A percentile compares a stretch with the other conserved stretches of the same genome.
phyloP scores from a whole-genome alignment of 2,113 vertebrate genomes.

The Chaetorhynchus papuensis region DNA sequence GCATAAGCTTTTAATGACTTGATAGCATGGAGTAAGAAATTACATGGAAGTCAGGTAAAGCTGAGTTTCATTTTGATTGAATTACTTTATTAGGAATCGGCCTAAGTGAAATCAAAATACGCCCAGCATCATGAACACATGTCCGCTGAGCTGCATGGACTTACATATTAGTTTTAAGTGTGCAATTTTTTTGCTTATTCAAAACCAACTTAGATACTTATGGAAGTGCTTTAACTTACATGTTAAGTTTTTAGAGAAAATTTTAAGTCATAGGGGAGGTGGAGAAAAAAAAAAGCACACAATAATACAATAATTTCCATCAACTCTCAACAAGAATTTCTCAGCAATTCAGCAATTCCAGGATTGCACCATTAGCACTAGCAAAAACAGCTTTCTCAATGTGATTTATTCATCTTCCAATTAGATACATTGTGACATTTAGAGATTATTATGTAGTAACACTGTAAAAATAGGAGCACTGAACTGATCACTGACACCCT shows the following conservation, averaged over 20 bases:
- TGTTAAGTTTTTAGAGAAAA: not conserved
- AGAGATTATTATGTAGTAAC: not conserved
- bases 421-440: not conserved
- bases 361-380: not conserved
- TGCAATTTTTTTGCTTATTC: not conserved
- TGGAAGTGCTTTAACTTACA: not conserved
- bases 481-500: not conserved
- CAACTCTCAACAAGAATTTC: not conserved
- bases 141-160: not conserved
- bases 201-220: not conserved
- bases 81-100: not conserved
- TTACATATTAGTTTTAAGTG: not conserved
- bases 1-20: not conserved
- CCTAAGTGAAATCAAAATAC: not conserved
- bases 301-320: not conserved
- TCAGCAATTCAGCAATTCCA: not conserved
- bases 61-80: not conserved
- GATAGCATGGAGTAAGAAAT: not conserved
- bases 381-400: not conserved
- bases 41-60: not conserved
- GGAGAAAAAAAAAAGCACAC: fast-evolving
- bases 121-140: not conserved
- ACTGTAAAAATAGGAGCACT: not conserved
- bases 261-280: not conserved
- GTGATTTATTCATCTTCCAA: not conserved